Evolutionary conservation across 2,797 vertebrate species (phyloP).

Genomic region (Rhodeus uyekii): DNA sequence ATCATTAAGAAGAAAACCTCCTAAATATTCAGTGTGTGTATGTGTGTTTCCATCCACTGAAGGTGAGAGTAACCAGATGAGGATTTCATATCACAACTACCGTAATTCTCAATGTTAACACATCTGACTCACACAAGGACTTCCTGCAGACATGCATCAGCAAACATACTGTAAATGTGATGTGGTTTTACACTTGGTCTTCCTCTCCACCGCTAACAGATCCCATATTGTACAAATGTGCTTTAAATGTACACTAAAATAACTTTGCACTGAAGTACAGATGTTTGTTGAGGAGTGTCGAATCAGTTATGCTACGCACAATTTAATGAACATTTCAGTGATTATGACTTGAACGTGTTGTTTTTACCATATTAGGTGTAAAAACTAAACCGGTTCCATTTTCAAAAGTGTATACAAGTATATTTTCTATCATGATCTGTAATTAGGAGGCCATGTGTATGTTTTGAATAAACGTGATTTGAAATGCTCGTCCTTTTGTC

Average conservation of each 20-base stretch:
- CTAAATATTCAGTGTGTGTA: slow-evolving; percentile 50
- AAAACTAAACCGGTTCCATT: neutral
- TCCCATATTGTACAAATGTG: neutral
- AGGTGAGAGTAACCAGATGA: neutral
- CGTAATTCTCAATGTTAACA: neutral
- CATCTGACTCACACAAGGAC: neutral
- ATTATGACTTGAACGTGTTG: neutral
- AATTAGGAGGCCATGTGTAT: slow-evolving; percentile 4
- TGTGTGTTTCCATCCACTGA: neutral
- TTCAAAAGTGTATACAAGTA: neutral
- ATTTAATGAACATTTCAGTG: neutral
- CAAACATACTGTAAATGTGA: neutral
- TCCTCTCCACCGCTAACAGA: neutral
- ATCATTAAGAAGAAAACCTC: slow-evolving; percentile 78
- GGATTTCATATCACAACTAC: neutral
- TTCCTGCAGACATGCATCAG: slow-evolving; percentile 30
- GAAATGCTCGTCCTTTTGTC: slow-evolving; percentile 3
- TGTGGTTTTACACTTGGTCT: neutral
- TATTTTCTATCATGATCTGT: neutral
- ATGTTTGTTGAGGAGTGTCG: neutral
- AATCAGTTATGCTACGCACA: slow-evolving; percentile 6
- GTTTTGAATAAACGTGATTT: slow-evolving; percentile 53
- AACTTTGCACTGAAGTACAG: neutral
- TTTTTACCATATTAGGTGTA: neutral
- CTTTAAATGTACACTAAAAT: neutral